A percentile compares a stretch with the other conserved stretches of the same genome.
phyloP scores from a whole-genome alignment of 2,888 invertebrate species.

The Dryomyza anilis region DNA sequence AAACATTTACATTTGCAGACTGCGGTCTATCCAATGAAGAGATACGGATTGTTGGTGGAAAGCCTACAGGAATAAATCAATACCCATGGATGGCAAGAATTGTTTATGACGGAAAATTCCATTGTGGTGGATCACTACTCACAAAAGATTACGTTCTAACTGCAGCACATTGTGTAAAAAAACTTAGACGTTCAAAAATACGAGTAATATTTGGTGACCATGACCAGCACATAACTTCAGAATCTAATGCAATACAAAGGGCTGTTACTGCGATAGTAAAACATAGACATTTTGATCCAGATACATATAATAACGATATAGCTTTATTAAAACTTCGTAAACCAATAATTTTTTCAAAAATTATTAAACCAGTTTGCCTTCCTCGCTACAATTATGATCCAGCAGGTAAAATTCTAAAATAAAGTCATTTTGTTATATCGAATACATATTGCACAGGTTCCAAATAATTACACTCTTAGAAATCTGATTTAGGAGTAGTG shows the following conservation, averaged over 20 bases:
- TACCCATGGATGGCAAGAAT: conserved; percentile 88
- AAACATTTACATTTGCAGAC: conserved; percentile 66
- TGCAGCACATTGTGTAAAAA: conserved; percentile 83
- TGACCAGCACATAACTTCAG: conserved; percentile 79
- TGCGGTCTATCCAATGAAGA: conserved; percentile 85
- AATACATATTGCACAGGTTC: not conserved
- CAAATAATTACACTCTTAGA: too few relatives aligned
- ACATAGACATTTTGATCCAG: conserved; percentile 82
- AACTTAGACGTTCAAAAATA: conserved; percentile 79
- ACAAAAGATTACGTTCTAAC: conserved; percentile 84
- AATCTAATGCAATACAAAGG: conserved; percentile 80
- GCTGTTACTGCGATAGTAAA: conserved; percentile 78
- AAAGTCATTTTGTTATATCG: too few relatives aligned
- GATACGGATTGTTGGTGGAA: conserved; percentile 84
- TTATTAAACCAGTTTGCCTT: conserved; percentile 73
- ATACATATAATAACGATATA: conserved; percentile 86
- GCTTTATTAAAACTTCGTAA: conserved; percentile 78
- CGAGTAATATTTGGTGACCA: conserved; percentile 84
- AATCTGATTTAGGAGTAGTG: too few relatives aligned
- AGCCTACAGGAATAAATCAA: conserved; percentile 79
- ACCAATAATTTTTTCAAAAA: conserved; percentile 73
- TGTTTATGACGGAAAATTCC: conserved; percentile 86
- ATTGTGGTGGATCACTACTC: conserved; percentile 83
- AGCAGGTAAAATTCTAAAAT: too few relatives aligned
- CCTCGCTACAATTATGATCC: conserved; percentile 65